Evolutionary conservation across 2,113 vertebrate genomes (phyloP).

Genomic region (Myotis brandtii): DNA sequence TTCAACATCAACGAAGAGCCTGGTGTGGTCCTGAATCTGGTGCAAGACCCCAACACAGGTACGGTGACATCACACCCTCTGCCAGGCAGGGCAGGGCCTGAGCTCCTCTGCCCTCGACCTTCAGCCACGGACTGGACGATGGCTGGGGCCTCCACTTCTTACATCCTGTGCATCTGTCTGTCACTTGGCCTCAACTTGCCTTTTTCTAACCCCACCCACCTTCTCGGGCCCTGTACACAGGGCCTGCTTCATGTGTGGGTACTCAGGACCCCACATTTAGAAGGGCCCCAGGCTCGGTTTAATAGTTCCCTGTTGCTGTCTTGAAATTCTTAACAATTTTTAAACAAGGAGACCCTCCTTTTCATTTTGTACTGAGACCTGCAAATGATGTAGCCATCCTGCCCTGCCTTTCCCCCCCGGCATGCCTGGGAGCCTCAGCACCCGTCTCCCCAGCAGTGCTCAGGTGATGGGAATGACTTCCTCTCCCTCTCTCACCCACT

Average conservation of each 20-base stretch:
- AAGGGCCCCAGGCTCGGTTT: not conserved
- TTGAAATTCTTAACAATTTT: not conserved
- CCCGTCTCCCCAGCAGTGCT: not conserved
- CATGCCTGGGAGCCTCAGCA: not conserved
- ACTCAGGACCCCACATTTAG: not conserved
- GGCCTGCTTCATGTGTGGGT: not conserved
- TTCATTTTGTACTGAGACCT: not conserved
- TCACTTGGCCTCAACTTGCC: not conserved
- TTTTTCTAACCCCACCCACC: not conserved
- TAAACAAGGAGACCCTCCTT: not conserved
- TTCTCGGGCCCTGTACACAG: not conserved
- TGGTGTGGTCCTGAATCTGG: conserved; percentile 90
- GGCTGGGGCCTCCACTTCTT: not conserved
- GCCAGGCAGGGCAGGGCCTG: not conserved
- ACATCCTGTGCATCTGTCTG: not conserved
- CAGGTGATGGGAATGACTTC: not conserved
- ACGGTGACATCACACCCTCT: not conserved
- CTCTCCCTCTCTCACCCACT: not conserved
- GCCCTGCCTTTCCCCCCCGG: too few relatives aligned
- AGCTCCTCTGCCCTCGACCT: not conserved
- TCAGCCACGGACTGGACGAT: not conserved
- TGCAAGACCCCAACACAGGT: conserved; percentile 89
- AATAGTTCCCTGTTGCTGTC: not conserved
- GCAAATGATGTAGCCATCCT: not conserved
- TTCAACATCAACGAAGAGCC: conserved; percentile 91